Evolutionary conservation across 2,113 vertebrate species (phyloP).

Genomic region (Arvicanthis niloticus): DNA sequence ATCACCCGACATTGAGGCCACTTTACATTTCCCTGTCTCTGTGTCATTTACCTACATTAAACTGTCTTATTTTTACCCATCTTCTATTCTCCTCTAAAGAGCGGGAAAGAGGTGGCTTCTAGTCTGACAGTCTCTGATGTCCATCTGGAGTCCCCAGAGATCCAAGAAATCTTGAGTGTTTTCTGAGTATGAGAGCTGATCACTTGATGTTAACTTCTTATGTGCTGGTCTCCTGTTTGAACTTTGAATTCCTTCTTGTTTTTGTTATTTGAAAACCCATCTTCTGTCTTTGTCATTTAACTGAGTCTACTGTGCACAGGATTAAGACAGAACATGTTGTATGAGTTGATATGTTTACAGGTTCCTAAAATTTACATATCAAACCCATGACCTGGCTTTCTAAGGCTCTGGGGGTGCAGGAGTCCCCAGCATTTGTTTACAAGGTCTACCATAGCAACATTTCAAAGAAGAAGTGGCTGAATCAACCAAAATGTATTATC

Average conservation of each 20-base stretch:
- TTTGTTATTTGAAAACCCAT: background rate
- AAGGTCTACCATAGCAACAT: background rate
- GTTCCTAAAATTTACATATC: background rate
- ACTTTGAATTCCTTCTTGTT: background rate
- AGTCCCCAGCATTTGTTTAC: background rate
- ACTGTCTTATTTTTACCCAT: background rate
- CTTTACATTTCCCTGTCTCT: background rate
- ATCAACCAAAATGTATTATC: constrained; percentile 1
- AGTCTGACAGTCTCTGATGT: background rate
- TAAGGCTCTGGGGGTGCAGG: background rate
- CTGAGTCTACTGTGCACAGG: background rate
- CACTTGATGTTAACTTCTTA: background rate
- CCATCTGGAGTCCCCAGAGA: background rate
- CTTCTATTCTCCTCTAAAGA: background rate
- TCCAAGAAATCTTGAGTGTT: background rate
- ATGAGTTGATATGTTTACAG: background rate
- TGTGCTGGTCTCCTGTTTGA: background rate
- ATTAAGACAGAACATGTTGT: background rate
- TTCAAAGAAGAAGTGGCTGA: background rate
- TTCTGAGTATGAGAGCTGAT: background rate
- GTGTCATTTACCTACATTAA: background rate
- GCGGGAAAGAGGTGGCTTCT: background rate
- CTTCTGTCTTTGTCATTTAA: constrained; percentile 1
- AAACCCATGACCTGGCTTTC: background rate
- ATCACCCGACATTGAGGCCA: background rate